Evolutionary conservation across 1,140 invertebrate species (phyloP).

Genomic region (Bombus vancouverensis): DNA sequence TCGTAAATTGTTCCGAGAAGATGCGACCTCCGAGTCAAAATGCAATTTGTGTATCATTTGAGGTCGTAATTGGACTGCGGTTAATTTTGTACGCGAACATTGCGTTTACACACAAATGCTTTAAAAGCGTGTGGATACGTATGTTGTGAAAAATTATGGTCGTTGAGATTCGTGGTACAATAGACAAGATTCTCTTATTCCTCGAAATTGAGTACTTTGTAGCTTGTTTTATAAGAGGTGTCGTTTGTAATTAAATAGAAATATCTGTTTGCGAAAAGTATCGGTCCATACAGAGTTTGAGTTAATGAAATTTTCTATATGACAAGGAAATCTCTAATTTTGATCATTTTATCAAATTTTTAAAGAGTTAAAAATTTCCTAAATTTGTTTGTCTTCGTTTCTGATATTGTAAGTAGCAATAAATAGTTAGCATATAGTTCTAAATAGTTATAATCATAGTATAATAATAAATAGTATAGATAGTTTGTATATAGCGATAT

Average conservation of each 20-base stretch:
- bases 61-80: neutral
- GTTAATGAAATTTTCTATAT: neutral
- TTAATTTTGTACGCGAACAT: conserved; percentile 10
- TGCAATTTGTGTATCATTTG: conserved; percentile 7
- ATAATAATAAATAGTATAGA: too few species aligned
- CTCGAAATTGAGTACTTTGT: too few species aligned
- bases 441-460: too few species aligned
- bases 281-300: too few species aligned
- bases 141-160: neutral
- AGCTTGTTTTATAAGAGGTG: too few species aligned
- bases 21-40: neutral
- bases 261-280: too few species aligned
- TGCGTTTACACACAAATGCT: neutral
- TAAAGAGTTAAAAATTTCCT: neutral
- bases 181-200: too few species aligned
- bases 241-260: too few species aligned
- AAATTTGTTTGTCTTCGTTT: neutral
- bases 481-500: too few species aligned
- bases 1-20: conserved; percentile 26
- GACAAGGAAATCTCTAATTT: neutral
- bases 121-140: neutral
- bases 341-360: neutral
- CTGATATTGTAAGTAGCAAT: neutral
- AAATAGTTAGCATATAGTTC: neutral
- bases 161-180: neutral